These are phyloP conservation scores for Corella eumyota DNA, from an alignment of 23 tunicate species.

Conservation along the genomic window DNA sequence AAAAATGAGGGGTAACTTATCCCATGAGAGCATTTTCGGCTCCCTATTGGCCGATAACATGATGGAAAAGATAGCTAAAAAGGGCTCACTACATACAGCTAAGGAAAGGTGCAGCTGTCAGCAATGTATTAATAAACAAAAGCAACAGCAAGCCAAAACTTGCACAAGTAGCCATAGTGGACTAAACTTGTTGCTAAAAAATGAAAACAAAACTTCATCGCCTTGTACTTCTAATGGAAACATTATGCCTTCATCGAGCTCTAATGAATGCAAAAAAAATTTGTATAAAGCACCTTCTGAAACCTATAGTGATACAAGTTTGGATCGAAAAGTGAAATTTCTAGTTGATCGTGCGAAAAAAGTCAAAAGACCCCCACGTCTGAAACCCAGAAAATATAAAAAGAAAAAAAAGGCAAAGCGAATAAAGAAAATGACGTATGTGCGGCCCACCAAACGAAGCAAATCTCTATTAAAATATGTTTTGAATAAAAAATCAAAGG, in stretches of 20 bases:
- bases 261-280: no score
- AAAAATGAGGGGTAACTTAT: neutral
- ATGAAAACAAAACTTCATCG: slow-evolving; percentile 3
- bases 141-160: slow-evolving; percentile 1
- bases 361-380: neutral
- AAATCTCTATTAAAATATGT: slow-evolving; percentile 32
- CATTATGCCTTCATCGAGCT: neutral
- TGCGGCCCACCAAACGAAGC: slow-evolving; percentile 6
- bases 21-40: slow-evolving; percentile 23
- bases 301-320: neutral
- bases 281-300: neutral
- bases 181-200: slow-evolving; percentile 7
- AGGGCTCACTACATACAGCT: slow-evolving; percentile 10
- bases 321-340: neutral
- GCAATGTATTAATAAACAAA: slow-evolving; percentile 17
- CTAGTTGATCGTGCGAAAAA: neutral
- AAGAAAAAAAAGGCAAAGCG: slow-evolving; percentile 1
- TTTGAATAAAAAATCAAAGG: slow-evolving; percentile 15
- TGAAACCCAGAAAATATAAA: slow-evolving; percentile 4
- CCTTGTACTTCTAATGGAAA: neutral
- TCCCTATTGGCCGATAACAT: slow-evolving; percentile 8
- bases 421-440: slow-evolving; percentile 4
- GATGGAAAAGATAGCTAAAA: neutral
- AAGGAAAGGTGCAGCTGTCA: slow-evolving; percentile 18
- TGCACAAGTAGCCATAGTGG: slow-evolving; percentile 14